Evolutionary conservation across 2,113 vertebrate species (phyloP).

Genomic region (Hypomesus transpacificus): DNA sequence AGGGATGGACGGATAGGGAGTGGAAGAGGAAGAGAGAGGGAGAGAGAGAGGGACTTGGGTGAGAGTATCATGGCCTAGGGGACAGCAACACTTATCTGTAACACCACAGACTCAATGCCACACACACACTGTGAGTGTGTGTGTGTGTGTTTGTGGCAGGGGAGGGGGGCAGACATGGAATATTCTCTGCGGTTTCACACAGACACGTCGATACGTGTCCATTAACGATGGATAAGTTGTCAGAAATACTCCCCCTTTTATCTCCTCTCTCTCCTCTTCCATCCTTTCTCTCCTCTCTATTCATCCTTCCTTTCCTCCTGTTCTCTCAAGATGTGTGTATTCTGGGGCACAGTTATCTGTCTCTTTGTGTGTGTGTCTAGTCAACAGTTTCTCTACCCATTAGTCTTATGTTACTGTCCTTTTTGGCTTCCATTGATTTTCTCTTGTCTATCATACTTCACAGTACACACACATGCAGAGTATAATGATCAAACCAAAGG

Average conservation of each 20-base stretch:
- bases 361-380: neutral
- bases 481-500: neutral
- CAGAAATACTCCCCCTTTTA: constrained; percentile 23
- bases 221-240: constrained; percentile 80
- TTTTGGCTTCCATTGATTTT: neutral
- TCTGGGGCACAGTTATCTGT: neutral
- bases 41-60: constrained; percentile 52
- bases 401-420: neutral
- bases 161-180: constrained; percentile 66
- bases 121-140: constrained; percentile 40
- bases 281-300: neutral
- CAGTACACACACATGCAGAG: neutral
- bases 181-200: constrained; percentile 77
- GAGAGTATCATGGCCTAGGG: constrained; percentile 27
- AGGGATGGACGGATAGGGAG: constrained; percentile 54
- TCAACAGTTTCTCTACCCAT: neutral
- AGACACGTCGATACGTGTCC: constrained; percentile 83
- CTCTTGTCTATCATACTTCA: neutral
- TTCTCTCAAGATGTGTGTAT: neutral
- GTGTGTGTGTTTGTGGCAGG: neutral
- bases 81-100: constrained; percentile 73
- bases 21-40: constrained; percentile 52
- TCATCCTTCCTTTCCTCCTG: neutral
- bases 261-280: neutral
- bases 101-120: constrained; percentile 64